A percentile compares a stretch with the other conserved stretches of the same genome.
These are phyloP conservation scores for Acrossocheilus fasciatus DNA, from an alignment of 2,797 vertebrate genomes.

Conservation along the genomic window DNA sequence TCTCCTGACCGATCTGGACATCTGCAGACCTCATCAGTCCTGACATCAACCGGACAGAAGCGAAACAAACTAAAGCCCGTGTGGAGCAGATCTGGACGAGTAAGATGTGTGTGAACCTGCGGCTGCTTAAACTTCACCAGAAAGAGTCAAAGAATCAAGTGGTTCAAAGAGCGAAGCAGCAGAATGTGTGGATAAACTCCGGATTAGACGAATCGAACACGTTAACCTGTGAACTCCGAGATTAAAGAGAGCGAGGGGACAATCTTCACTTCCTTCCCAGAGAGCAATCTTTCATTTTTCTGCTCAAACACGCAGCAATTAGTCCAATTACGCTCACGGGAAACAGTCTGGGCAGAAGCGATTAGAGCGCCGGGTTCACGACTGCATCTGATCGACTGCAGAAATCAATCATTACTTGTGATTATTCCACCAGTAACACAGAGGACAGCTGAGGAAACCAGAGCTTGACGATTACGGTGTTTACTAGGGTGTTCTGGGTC, in stretches of 20 bases:
- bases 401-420: background rate
- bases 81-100: background rate
- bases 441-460: no score
- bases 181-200: constrained; percentile 2
- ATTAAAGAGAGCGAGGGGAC: constrained; percentile 46
- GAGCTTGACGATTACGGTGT: no score
- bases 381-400: background rate
- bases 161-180: background rate
- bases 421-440: no score
- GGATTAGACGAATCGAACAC: constrained; percentile 17
- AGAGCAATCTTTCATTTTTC: constrained; percentile 48
- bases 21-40: background rate
- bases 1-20: background rate
- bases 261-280: constrained; percentile 23
- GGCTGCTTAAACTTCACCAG: background rate
- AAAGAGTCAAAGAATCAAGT: background rate
- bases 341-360: constrained; percentile 10
- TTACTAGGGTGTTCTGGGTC: background rate
- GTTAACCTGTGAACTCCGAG: constrained; percentile 22
- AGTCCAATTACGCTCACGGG: constrained; percentile 53
- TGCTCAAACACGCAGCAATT: constrained; percentile 57
- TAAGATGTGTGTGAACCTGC: background rate
- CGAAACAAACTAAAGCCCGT: background rate
- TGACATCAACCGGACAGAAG: background rate
- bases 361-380: constrained; percentile 2